Conservation (phyloP, 2,797 vertebrate genomes). For the Chrysolophus pictus region DNA sequence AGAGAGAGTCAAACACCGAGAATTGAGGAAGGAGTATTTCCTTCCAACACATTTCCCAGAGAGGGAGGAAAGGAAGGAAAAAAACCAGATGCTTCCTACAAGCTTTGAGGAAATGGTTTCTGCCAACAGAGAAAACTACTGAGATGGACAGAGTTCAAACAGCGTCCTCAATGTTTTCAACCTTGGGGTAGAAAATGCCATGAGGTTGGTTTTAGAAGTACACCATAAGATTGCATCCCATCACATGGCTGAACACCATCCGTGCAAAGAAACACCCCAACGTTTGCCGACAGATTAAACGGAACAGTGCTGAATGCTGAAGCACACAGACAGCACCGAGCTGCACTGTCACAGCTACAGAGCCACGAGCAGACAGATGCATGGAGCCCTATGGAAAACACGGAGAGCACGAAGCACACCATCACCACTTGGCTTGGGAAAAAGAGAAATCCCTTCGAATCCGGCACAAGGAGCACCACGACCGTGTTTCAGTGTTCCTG, state of each 20-base stretch:
- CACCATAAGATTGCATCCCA: fast-evolving
- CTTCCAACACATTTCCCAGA: not conserved
- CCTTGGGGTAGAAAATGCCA: not conserved
- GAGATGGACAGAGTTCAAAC: not conserved
- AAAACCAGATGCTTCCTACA: not conserved
- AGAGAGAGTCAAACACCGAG: not conserved
- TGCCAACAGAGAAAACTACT: not conserved
- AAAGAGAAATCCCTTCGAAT: not conserved
- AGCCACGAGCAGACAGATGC: fast-evolving
- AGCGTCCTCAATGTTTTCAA: not conserved
- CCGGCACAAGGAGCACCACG: not conserved
- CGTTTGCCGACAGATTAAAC: not conserved
- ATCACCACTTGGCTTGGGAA: not conserved
- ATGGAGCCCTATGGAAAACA: not conserved
- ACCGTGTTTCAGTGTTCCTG: not conserved
- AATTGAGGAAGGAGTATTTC: not conserved
- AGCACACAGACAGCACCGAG: not conserved
- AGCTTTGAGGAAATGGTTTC: not conserved
- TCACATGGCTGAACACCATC: fast-evolving
- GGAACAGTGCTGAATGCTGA: not conserved
- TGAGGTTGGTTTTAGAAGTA: not conserved
- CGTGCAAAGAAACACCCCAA: fast-evolving
- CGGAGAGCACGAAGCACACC: not conserved
- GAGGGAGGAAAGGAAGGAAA: not conserved
- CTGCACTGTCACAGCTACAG: fast-evolving